Percentiles rank a stretch among this genome's conserved stretches.
phyloP scores from a whole-genome alignment of 2,113 vertebrate genomes.

The Odontophorus gujanensis region DNA sequence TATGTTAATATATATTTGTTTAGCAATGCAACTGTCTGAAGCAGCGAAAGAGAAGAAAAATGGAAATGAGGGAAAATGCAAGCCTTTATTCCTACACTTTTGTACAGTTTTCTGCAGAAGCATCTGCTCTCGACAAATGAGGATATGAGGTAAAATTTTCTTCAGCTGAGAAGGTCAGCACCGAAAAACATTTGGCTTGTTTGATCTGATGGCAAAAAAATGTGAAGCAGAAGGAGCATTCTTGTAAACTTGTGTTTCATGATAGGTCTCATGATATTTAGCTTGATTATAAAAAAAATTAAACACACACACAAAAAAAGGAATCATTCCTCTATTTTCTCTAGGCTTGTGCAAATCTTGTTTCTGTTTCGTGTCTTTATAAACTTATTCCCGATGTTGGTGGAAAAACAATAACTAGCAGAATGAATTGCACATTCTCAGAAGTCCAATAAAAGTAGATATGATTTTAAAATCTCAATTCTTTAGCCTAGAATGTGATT shows the following conservation, averaged over 20 bases:
- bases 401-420: background rate
- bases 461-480: background rate
- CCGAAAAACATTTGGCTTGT: background rate
- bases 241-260: background rate
- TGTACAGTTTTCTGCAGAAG: background rate
- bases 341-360: slow-evolving; percentile 7
- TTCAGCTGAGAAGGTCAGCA: background rate
- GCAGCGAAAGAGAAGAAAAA: background rate
- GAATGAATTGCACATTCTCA: background rate
- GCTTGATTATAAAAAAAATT: background rate
- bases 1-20: background rate
- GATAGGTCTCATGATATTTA: background rate
- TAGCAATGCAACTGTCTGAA: background rate
- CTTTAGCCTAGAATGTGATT: background rate
- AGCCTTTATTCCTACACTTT: background rate
- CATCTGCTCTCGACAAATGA: background rate
- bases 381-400: background rate
- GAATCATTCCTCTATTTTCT: background rate
- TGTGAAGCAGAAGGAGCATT: background rate
- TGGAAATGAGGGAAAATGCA: accelerated
- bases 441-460: background rate
- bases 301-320: background rate
- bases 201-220: background rate
- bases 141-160: background rate
- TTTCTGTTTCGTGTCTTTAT: background rate